Percentiles rank a stretch among this genome's conserved stretches.
Conservation (phyloP, 2,113 vertebrate species). For the Hippocampus mohnikei region DNA sequence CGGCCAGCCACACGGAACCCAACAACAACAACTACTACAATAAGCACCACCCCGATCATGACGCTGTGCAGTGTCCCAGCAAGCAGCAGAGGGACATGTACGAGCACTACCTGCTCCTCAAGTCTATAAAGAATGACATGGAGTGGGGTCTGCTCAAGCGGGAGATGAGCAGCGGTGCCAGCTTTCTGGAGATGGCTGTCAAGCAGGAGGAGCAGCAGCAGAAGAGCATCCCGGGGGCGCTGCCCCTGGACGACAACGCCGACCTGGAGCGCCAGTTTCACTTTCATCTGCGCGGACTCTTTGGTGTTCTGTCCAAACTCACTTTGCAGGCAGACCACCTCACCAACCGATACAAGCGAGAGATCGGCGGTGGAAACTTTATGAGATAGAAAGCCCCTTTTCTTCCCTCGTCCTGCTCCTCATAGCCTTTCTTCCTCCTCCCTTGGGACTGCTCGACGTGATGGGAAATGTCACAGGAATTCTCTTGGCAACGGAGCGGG, state of each 20-base stretch:
- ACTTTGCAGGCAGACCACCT: conserved; percentile 74
- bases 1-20: conserved; percentile 23
- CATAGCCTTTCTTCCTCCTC: background rate
- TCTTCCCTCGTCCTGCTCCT: background rate
- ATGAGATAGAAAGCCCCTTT: conserved; percentile 56
- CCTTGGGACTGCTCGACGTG: conserved; percentile 46
- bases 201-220: conserved; percentile 69
- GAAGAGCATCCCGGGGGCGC: conserved; percentile 21
- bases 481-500: conserved; percentile 36
- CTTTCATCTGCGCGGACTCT: conserved; percentile 75
- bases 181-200: conserved; percentile 73
- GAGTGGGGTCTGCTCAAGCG: conserved; percentile 75
- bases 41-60: conserved; percentile 12
- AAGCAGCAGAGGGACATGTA: conserved; percentile 80
- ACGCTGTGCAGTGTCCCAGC: conserved; percentile 43
- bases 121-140: conserved; percentile 79
- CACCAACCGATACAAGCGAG: conserved; percentile 76
- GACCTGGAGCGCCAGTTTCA: conserved; percentile 77
- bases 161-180: conserved; percentile 67
- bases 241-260: conserved; percentile 19
- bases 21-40: conserved; percentile 41
- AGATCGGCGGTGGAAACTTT: conserved; percentile 74
- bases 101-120: conserved; percentile 77
- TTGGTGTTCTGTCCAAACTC: conserved; percentile 76
- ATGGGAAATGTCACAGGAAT: conserved; percentile 37